Base-by-base conservation (phyloP, 1,140 invertebrate genomes). In the Drosophila saltans region DNA sequence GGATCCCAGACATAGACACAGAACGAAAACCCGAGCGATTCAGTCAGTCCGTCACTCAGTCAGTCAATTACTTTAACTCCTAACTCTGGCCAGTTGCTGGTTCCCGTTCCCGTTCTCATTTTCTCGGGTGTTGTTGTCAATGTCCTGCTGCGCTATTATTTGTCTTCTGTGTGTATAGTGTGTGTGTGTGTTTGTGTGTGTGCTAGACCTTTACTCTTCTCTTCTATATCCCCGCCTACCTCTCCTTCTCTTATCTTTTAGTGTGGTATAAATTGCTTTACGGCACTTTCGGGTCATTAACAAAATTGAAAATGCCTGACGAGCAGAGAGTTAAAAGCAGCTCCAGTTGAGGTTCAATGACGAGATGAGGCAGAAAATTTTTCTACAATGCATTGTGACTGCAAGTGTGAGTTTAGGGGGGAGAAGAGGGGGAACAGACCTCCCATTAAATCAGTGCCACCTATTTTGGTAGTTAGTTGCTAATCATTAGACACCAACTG, bases 131-230 rank as follows among this genome's bases (percentile, higher is more conserved):
- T 77, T 77, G 78, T 86, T 83, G 83, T 88, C 83, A 84, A 84
- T 88, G 83, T 88, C 83, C 83, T 88, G 83, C 81, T 88, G 83
- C 76, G 83, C 83, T 80, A 88, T 88, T 88, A 88, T 88, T 88
- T 88, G 83, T 88, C 83, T 84, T 59, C 57, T 59, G 30, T 39
- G 28, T 59, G 11, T 39, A 24, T 84, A 58, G 8, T 59, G 33
- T 52, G 11, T 82, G 63, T 78, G 78, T 80, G 67, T 73, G 75
- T 64, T 62, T 66, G 66, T 62, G 71, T 55, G 59, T 56, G 56
- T 52, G 21, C 10, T 40, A 69, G 71, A 58, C 26, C 75, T 57
- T 43, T 61, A 9, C 33, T 24, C 48, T 58, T 39, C 57, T 10
- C n/a, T 39, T 59, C 66, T 57, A 2, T 36, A 36, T 1, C 33